These are phyloP conservation scores for Liasis olivaceus DNA, from an alignment of 2,797 vertebrate genomes.

Conservation along the genomic window DNA sequence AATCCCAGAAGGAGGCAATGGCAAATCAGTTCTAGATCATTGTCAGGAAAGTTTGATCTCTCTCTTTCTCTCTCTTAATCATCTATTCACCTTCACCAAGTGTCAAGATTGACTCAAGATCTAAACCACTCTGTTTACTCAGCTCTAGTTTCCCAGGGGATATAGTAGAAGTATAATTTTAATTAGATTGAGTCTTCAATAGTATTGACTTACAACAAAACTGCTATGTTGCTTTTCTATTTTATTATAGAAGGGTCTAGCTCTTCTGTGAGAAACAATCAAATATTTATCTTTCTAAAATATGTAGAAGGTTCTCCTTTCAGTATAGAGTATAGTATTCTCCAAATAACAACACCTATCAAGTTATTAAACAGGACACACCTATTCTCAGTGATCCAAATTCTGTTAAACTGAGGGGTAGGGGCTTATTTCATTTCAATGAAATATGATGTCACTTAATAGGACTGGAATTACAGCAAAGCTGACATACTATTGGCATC, in stretches of 20 bases:
- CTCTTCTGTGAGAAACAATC: not conserved
- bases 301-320: not conserved
- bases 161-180: not conserved
- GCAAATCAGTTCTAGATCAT: conserved; percentile 13
- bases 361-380: conserved; percentile 34
- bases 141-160: not conserved
- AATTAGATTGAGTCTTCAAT: not conserved
- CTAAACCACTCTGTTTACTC: not conserved
- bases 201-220: not conserved
- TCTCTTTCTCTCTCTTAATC: not conserved
- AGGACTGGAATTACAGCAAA: conserved; percentile 49
- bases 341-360: conserved; percentile 29
- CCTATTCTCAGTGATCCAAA: conserved; percentile 51
- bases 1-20: not conserved
- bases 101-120: not conserved
- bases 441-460: conserved; percentile 52
- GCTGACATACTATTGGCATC: conserved; percentile 61
- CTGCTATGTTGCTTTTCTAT: not conserved
- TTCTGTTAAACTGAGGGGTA: conserved; percentile 32
- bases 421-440: conserved; percentile 48
- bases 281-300: not conserved
- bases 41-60: not conserved
- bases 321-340: not conserved
- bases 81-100: not conserved
- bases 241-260: not conserved